Evolutionary conservation across 2,797 vertebrate species (phyloP), one percentile per base, ranked within the genome.

Genomic region (Trachurus trachurus): DNA sequence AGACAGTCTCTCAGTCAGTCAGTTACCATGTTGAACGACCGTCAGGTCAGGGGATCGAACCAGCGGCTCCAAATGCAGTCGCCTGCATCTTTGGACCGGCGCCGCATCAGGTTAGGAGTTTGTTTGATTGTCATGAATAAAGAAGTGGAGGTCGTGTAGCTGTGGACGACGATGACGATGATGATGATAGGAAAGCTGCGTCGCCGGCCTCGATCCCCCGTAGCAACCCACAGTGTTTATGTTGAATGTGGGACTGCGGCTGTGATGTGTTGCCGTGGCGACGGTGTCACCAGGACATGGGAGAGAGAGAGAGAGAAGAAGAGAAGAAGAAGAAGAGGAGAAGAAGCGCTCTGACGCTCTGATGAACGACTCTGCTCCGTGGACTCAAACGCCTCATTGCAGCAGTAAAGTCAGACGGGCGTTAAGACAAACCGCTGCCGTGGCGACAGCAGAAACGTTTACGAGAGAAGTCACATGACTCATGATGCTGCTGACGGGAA

Each of bases 361-460:
- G 82, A 90, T 86, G 82, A 89, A 86, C 88, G 88, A 50, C 16
- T 21, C 63, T 45, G 65, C 78, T n/a, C 80, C 44, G 19, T 75
- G 22, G 19, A 79, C 74, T 85, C 70, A 68, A 83, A 82, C 50
- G 64, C 6, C 79, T 89, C 69, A 7, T 69, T 84, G 81, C 17
- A 37, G n/a, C 75, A 78, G 82, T 78, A 77, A 5, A 72, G 78
- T 74, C 65, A 88, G 83, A 81, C 49, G 56, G 61, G 74, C n/a
- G 68, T 87, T 62, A 60, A 77, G 85, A 79, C 17, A 83, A 87
- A 69, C 49, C 29, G 49, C 77, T 86, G 85, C 0, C 85, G 87
- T 83, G 85, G 90, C 85, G 82, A 89, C 88, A 80, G 78, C 64
- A 63, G 65, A 73, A 64, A 74, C 82, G 40, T 90, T 88, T 84